Base-by-base conservation (phyloP, 1,140 invertebrate species). In the Bombus polaris region DNA sequence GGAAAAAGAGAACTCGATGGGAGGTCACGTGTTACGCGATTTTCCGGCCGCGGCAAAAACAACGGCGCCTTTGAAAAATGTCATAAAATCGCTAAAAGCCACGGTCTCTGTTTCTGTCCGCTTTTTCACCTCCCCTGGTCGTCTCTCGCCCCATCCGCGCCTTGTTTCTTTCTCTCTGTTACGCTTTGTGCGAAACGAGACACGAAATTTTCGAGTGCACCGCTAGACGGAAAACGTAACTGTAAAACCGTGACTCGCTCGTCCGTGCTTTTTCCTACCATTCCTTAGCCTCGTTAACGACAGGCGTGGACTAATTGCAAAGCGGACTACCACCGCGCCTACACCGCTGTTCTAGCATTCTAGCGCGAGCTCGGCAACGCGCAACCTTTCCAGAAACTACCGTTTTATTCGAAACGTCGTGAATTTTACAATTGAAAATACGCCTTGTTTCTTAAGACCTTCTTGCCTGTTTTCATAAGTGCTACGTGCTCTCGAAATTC, bases 51-150 rank as follows among this genome's bases (percentile, higher is more conserved):
- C 42, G 77, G 39, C 37, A 53, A 73, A 73, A 82, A 82, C 80
- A 62, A 65, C 32, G 32, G 15, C 53, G 57, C 57, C 72, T 65
- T 65, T 75, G 81, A 62, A 65, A 82, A 66, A 42, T 47, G 37
- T 82, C 72, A 75, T 82, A 74, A 82, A 82, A 82, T 75, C 72
- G 57, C 59, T 73, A 75, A 82, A 82, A 73, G 57, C 72, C 71
- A 57, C 53, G 42, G 57, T n/a, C 80, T 53, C 57, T 73, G 22
- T 72, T 73, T 73, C 39, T 39, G 39, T 25, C 47, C 57, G 57
- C 71, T 65, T 59, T 39, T 72, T 47, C n/a, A 9, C 15, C 44
- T 57, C 65, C 3, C 25, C 25, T 8, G 6, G 13, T 18, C 9
- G 10, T 9, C 5, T 53, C 47, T 15, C 25, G 53, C 22, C 12